Evolutionary conservation across 1,140 invertebrate genomes (phyloP).

Genomic region (Phymastichus coffea): DNA sequence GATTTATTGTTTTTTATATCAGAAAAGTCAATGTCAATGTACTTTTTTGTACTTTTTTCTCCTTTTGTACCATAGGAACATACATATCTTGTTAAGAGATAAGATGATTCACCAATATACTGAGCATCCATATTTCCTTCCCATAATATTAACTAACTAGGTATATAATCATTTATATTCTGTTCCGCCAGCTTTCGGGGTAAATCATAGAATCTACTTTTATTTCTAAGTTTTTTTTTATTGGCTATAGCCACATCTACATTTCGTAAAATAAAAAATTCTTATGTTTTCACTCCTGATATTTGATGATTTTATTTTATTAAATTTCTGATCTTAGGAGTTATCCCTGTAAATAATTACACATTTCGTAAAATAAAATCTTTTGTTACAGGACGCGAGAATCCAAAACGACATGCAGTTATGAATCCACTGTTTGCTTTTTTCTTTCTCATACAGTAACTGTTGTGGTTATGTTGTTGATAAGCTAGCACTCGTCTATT

Average conservation of each 20-base stretch:
- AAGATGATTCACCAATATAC: conserved; percentile 35
- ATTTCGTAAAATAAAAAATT: too few species aligned
- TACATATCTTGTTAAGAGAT: conserved; percentile 32
- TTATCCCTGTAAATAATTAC: too few species aligned
- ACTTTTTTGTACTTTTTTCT: conserved; percentile 25
- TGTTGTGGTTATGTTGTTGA: conserved; percentile 35
- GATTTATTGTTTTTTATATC: background rate
- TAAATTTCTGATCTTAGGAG: too few species aligned
- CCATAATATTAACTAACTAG: conserved; percentile 31
- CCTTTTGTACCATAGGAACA: conserved; percentile 29
- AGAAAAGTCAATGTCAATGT: background rate
- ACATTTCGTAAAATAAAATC: conserved; percentile 32
- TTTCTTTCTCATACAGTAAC: conserved; percentile 35
- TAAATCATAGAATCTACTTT: conserved; percentile 38
- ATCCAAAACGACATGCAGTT: conserved; percentile 34
- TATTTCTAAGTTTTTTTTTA: conserved; percentile 33
- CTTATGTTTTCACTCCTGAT: too few species aligned
- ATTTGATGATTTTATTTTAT: too few species aligned
- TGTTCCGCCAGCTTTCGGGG: conserved; percentile 27
- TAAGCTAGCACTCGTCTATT: conserved; percentile 29
- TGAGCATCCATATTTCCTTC: conserved; percentile 40
- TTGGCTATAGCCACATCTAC: conserved; percentile 31
- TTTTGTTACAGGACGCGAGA: conserved; percentile 30
- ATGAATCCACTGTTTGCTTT: conserved; percentile 28
- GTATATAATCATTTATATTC: conserved; percentile 43